Base-by-base conservation (phyloP, 2,888 invertebrate genomes). In the Eristalinus sepulchralis region DNA sequence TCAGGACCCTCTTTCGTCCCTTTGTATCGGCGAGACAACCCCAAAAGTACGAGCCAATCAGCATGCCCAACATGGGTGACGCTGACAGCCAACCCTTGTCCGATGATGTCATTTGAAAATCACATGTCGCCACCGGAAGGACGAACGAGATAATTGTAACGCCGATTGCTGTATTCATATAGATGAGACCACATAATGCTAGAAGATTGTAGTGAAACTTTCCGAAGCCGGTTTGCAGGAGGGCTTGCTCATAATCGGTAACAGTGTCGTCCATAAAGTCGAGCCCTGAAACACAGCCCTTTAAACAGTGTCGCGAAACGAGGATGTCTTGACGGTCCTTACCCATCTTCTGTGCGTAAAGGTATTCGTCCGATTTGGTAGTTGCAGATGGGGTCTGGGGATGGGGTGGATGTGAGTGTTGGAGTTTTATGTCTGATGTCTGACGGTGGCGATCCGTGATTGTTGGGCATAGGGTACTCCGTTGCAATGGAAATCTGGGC, bases 11-110 rank as follows among this genome's bases (percentile, higher is more conserved):
- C 91, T 95, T 96, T 77, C 97, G 94, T n/a, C 97, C 97, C 90
- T 96, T 96, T 10, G 96, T 96, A 91, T 97, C 97, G 86, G 97
- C 97, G 90, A 97, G 93, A 91, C 96, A 96, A 66, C 97, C 97
- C 96, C 96, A 97, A 92, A 96, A 96, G 93, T 96, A 97, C 59
- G 96, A 96, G 20, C 97, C 97, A 89, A 97, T 92, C 67, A 97
- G 94, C 96, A 97, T 97, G 88, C 97, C 96, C 88, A 96, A 93
- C 95, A 96, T 96, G 89, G 96, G 96, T 39, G 96, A 95, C 36
- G 96, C 96, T 27, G 96, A 95, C 31, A 96, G 94, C 94, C 95
- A 95, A 70, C 96, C 96, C 90, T 96, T 96, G 92, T 96, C 96
- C 34, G 94, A 91, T 1, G 96, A 96, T 53, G 95, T 95, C 96